Evolutionary conservation across 2,113 vertebrate genomes (phyloP), one percentile per base, ranked within the genome.

Genomic region (Okapia johnstoni): DNA sequence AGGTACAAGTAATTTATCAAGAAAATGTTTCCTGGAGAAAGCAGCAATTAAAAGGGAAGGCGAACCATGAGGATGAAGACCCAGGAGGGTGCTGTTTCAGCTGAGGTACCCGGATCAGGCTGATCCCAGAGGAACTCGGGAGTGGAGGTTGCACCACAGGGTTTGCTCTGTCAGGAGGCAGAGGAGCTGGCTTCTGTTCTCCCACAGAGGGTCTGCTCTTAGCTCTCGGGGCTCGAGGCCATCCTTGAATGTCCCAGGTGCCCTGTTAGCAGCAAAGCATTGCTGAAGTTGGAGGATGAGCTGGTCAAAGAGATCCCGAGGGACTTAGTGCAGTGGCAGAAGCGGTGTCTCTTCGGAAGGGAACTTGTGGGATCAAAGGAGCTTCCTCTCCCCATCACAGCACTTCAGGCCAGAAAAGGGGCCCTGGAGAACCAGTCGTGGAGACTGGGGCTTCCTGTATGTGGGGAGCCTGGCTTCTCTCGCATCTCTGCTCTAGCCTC

Each of bases 191-290:
- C 12, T n/a, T 84, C 28, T 89, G 15, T 13, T 19, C 30, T 92
- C 30, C 50, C 40, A n/a, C 6, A 12, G 6, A 23, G 33, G 57
- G 8, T 17, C 36, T 57, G 40, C 57, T 81, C 43, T 85, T 88
- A 73, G n/a, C 6, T 23, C 2, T 55, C 0, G 0, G 7, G 30
- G 15, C 6, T 28, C 12, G 28, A 61, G 54, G 15, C 14, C 3
- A 63, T 46, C 26, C 11, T 94, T 55, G 57, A 58, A 36, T n/a
- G 63, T 70, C 15, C 26, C 43, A 36, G 55, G 28, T 54, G 26
- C 10, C 80, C 58, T 58, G 21, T 84, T 58, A 85, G 63, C 17
- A 81, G 33, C 7, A 28, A 88, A 83, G 66, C 25, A 30, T 33
- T 57, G 33, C 48, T 73, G 73, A 90, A 77, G 23, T 48, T 77